Evolutionary conservation across 2,797 vertebrate species (phyloP).

Genomic region (Lepidocolaptes lacrymiger): DNA sequence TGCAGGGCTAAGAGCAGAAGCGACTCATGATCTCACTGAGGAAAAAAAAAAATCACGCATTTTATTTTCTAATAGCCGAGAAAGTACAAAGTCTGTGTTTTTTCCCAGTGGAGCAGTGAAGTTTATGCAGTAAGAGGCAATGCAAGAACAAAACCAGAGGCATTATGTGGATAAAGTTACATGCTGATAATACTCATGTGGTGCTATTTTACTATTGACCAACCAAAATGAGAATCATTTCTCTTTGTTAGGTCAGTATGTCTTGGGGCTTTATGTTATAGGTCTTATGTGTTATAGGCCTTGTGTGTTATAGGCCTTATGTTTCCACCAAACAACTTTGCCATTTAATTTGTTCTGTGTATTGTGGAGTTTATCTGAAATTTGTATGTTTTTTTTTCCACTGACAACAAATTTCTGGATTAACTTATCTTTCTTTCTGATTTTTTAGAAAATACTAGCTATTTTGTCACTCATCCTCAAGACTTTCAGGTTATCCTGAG

Average conservation of each 20-base stretch:
- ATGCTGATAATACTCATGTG: slow-evolving; percentile 23
- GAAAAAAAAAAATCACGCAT: background rate
- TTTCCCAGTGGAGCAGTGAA: slow-evolving; percentile 28
- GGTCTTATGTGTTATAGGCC: background rate
- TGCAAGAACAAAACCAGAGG: slow-evolving; percentile 40
- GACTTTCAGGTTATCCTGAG: background rate
- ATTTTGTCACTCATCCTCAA: background rate
- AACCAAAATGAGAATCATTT: slow-evolving; percentile 32
- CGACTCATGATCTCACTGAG: background rate
- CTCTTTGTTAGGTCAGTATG: slow-evolving; percentile 6
- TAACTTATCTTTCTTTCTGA: background rate
- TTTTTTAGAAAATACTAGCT: background rate
- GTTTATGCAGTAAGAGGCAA: background rate
- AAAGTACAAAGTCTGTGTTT: background rate
- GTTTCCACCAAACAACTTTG: background rate
- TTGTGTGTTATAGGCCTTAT: background rate
- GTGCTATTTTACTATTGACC: slow-evolving; percentile 38
- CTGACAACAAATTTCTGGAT: background rate
- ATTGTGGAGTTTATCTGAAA: background rate
- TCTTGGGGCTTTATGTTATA: background rate
- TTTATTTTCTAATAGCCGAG: slow-evolving; percentile 36
- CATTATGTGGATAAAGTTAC: slow-evolving; percentile 30
- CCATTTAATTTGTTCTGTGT: background rate
- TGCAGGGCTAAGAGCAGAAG: slow-evolving; percentile 9
- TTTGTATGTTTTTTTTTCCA: background rate